Base-by-base conservation (phyloP, 2,888 invertebrate genomes). In the Sceliomorpha sp. region DNA sequence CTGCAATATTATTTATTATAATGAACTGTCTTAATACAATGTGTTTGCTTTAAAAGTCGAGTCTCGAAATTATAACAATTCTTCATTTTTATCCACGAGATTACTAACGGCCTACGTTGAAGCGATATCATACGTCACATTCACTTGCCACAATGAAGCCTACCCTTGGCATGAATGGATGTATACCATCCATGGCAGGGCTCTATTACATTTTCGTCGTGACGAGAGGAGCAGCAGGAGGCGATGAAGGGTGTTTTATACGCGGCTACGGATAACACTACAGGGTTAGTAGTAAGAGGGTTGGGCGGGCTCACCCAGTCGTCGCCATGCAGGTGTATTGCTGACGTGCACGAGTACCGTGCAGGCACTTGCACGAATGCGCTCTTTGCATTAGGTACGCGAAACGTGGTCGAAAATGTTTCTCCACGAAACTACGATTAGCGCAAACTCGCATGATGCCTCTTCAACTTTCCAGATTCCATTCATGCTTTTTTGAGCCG, bases 181-280 rank as follows among this genome's bases (percentile, higher is more conserved):
- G 14, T 53, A 55, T 27, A 48, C 45, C 55, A 48, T 48, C 48
- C 47, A 48, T 56, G 45, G 51, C 53, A 67, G 37, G 67, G 55
- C 53, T 60, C 59, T 66, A 59, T 59, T 59, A 53, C 66, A 45
- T 66, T 66, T 66, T 66, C 66, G 53, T 59, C 53, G 59, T 59
- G 59, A 59, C 53, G 66, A 66, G 66, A 64, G 50, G 56, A 50
- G 44, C 37, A 15, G 48, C 42, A 48, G 48, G 34, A 48, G 60
- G 53, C 55, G 45, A 64, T 56, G 64, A 64, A 51, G 58, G 44
- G 64, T 64, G 51, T 64, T 20, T 20, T 62, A 47, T 45, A 64
- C 58, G 58, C 34, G 50, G 63, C 50, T 32, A 64, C 51, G 64
- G 64, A 64, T 58, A 64, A 64, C 63, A 63, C 42, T 48, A 29